phyloP scores from a whole-genome alignment of 2,888 invertebrate genomes.

The Drosophila ustulata region DNA sequence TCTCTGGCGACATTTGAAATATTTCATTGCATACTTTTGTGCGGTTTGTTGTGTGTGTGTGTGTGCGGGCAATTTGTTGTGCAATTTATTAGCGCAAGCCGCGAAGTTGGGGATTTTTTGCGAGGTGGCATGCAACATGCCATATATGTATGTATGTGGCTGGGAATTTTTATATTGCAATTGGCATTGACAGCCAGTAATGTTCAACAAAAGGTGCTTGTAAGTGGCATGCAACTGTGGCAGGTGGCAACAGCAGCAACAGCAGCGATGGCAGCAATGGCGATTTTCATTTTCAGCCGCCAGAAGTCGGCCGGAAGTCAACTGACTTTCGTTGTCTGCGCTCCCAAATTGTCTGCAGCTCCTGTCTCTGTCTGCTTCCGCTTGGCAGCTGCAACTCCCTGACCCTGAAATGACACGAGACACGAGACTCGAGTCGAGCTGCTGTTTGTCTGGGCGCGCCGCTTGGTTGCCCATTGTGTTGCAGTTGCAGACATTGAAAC shows the following conservation, averaged over 20 bases:
- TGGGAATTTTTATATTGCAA: conserved; percentile 72
- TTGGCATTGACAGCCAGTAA: conserved; percentile 35
- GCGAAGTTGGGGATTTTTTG: not conserved
- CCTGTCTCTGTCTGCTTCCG: conserved; percentile 48
- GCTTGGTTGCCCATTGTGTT: conserved; percentile 67
- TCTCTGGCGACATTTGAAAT: conserved; percentile 45
- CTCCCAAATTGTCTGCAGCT: conserved; percentile 19
- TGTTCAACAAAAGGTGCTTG: conserved; percentile 59
- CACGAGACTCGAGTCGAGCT: conserved; percentile 14
- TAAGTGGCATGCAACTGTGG: conserved; percentile 10
- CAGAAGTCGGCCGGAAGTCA: conserved; percentile 65
- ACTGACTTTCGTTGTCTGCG: conserved; percentile 69
- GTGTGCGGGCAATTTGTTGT: conserved; percentile 55
- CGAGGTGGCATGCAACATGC: conserved; percentile 3
- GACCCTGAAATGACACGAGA: conserved; percentile 61
- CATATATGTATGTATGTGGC: conserved; percentile 41
- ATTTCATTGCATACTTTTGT: conserved; percentile 73
- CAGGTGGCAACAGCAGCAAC: conserved; percentile 4
- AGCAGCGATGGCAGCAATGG: conserved; percentile 20
- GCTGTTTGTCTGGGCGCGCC: conserved; percentile 53
- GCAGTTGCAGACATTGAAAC: conserved; percentile 33
- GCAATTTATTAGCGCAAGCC: conserved; percentile 68
- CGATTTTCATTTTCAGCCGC: conserved; percentile 72
- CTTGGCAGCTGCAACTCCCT: conserved; percentile 39
- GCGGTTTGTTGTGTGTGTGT: conserved; percentile 41